A percentile compares a stretch with the other conserved stretches of the same genome.
Evolutionary conservation across 2,888 invertebrate genomes (phyloP).

Genomic region (Drosophila differens): DNA sequence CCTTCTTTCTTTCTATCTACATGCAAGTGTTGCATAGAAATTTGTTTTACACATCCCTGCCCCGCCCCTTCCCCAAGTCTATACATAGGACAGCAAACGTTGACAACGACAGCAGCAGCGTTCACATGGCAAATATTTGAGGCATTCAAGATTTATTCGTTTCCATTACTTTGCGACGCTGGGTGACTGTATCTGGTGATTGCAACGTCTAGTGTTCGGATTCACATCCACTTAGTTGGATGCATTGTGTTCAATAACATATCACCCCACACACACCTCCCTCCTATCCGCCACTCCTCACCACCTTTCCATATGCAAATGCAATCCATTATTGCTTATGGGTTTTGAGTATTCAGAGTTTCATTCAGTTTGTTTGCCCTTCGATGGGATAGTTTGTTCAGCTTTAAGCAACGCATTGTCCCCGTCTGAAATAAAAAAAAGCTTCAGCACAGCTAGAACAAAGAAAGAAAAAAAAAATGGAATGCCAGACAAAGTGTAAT

Average conservation of each 20-base stretch:
- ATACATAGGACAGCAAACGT: conserved; percentile 22
- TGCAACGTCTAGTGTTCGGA: conserved; percentile 41
- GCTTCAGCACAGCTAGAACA: background rate
- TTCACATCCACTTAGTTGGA: conserved; percentile 45
- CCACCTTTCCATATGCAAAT: conserved; percentile 54
- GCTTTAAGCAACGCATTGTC: conserved; percentile 44
- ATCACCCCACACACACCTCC: background rate
- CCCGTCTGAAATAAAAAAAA: background rate
- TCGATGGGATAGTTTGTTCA: conserved; percentile 44
- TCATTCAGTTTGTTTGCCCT: conserved; percentile 34
- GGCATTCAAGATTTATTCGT: conserved; percentile 75
- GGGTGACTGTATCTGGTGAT: conserved; percentile 37
- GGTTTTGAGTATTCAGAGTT: conserved; percentile 39
- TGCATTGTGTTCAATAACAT: conserved; percentile 42
- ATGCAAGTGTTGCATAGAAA: conserved; percentile 51
- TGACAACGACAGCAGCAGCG: conserved; percentile 23
- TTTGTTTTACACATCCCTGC: conserved; percentile 39
- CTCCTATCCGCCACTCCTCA: background rate
- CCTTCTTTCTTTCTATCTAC: conserved; percentile 19
- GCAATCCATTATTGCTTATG: conserved; percentile 54
- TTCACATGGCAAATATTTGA: conserved; percentile 67
- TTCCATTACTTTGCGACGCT: conserved; percentile 51
- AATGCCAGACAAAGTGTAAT: conserved; percentile 39
- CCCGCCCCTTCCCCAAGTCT: background rate
- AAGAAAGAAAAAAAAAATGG: background rate